Evolutionary conservation across 2,797 vertebrate genomes (phyloP).

Genomic region (Cheirogaleus major): DNA sequence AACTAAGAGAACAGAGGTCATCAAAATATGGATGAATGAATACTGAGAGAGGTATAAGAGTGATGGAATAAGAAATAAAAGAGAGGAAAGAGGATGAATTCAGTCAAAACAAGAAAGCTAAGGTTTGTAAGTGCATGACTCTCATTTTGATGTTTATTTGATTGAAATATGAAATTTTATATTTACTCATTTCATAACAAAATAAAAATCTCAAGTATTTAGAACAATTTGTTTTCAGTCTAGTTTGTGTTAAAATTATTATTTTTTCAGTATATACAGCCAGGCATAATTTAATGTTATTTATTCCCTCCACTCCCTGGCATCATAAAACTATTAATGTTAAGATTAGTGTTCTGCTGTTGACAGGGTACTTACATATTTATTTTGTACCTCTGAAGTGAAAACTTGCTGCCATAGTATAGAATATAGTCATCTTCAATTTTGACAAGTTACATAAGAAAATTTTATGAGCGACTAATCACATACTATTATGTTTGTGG

Average conservation of each 20-base stretch:
- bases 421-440: neutral
- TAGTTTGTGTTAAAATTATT: neutral
- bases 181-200: constrained; percentile 13
- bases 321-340: neutral
- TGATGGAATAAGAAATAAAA: neutral
- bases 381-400: neutral
- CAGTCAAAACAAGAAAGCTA: neutral
- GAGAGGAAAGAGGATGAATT: neutral
- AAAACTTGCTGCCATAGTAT: neutral
- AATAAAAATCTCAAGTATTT: constrained; percentile 1
- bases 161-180: constrained; percentile 35
- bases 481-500: neutral
- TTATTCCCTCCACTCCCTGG: neutral
- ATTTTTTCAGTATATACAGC: neutral
- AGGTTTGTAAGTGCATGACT: neutral
- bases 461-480: constrained; percentile 9
- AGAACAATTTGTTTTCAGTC: neutral
- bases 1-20: neutral
- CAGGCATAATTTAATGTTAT: neutral
- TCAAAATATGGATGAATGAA: neutral
- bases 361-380: neutral
- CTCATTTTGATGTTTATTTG: constrained; percentile 8
- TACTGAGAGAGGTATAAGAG: neutral
- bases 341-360: neutral
- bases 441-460: neutral